Conservation (phyloP, 1,140 invertebrate species). For the Temnothorax curvispinosus region DNA sequence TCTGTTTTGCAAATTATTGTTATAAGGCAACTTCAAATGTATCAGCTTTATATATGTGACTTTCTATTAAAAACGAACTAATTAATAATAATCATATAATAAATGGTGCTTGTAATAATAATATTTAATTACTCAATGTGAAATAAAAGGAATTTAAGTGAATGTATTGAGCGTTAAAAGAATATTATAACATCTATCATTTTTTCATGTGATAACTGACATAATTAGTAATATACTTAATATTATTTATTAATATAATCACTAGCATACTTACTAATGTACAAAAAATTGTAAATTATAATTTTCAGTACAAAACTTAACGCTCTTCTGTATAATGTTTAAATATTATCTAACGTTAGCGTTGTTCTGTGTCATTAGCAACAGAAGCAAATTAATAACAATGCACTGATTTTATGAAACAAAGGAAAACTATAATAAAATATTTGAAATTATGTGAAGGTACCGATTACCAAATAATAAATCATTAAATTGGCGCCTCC, state of each 20-base stretch:
- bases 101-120: neutral
- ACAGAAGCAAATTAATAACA: slow-evolving; percentile 24
- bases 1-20: neutral
- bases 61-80: neutral
- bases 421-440: slow-evolving; percentile 27
- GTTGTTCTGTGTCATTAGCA: neutral
- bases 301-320: neutral
- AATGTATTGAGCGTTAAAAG: neutral
- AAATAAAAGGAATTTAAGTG: neutral
- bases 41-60: neutral
- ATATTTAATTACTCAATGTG: neutral
- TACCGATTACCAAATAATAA: slow-evolving; percentile 34
- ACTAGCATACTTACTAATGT: neutral
- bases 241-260: neutral
- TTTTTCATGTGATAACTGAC: neutral
- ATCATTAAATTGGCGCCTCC: slow-evolving; percentile 11
- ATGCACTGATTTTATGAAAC: neutral
- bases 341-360: neutral
- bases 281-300: neutral
- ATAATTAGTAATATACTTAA: neutral
- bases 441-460: slow-evolving; percentile 16
- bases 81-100: neutral
- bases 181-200: neutral
- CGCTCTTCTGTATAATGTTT: neutral
- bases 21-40: neutral